A percentile compares a stretch with the other conserved stretches of the same genome.
Conservation (phyloP, 2,888 invertebrate species). For the Orthosia gothica region DNA sequence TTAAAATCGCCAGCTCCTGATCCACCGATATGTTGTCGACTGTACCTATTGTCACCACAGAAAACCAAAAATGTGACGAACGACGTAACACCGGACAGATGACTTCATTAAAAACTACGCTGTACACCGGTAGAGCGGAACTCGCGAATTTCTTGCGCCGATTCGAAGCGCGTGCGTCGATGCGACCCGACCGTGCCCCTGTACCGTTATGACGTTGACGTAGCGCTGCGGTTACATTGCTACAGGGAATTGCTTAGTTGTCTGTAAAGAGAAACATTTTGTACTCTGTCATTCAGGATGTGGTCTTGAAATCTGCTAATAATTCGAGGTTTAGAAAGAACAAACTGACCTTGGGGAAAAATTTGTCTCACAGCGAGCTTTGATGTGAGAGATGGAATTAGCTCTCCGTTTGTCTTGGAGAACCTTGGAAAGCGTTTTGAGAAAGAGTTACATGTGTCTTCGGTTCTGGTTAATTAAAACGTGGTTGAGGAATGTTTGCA, state of each 20-base stretch:
- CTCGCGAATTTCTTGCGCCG: conserved; percentile 46
- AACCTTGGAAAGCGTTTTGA: not conserved
- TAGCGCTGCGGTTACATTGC: conserved; percentile 24
- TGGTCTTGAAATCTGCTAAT: not conserved
- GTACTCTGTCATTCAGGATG: not conserved
- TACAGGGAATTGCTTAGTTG: conserved; percentile 14
- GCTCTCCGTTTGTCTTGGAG: not conserved
- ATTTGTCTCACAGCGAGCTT: not conserved
- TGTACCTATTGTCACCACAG: not conserved
- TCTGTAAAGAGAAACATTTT: not conserved
- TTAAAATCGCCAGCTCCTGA: not conserved
- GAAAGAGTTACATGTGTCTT: too few relatives aligned
- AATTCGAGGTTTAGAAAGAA: not conserved
- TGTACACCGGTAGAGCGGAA: conserved; percentile 47
- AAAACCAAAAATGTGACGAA: not conserved
- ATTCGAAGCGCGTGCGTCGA: conserved; percentile 53
- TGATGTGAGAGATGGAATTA: not conserved
- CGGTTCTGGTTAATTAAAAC: not conserved
- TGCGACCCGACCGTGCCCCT: conserved; percentile 53
- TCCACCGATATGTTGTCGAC: not conserved
- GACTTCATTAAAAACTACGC: conserved; percentile 16
- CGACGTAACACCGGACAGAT: conserved; percentile 5
- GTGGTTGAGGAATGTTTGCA: not conserved
- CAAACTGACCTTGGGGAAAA: not conserved
- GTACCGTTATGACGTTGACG: conserved; percentile 60